Evolutionary conservation across 2,888 invertebrate genomes (phyloP), one percentile per base, ranked within the genome.

Genomic region (Microchrysa polita): DNA sequence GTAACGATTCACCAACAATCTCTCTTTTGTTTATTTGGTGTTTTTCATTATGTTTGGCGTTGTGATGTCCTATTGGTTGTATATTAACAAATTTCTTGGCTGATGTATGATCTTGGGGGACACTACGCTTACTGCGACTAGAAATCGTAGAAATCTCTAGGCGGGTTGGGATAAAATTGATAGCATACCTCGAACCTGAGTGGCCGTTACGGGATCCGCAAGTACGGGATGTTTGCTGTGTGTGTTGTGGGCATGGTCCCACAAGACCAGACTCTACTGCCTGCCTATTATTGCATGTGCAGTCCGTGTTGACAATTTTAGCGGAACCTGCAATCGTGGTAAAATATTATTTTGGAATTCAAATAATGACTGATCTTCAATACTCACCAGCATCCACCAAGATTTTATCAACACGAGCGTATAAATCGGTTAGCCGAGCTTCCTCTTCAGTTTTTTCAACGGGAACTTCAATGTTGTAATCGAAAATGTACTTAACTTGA

Each of bases 401-500:
- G 27, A 67, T 67, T 53, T 67, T 67, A 27, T 67, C 67, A 2
- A 67, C 67, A 16, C 53, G 16, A 10, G 67, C 67, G 53, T 23
- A 22, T n/a, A 67, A 27, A 16, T 48, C 53, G 12, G 67, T 67
- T 27, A 67, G 16, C 12, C 53, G 67, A n/a, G 5, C 5, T 10
- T 67, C 27, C 9, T 27, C 14, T 53, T 27, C 23, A 1, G 2
- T 9, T 9, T 20, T 14, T 67, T 67, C 52, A 5, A 52, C 48
- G 1, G 67, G 67, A 27, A 67, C 53, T 22, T 67, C 67, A 52
- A 67, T 27, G 5, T 67, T 53, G 16, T 67, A 67, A 22, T 67
- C 67, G n/a, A 53, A 67, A 14, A 67, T 53, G 23, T 67, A 67
- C 53, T 67, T 67, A 14, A 67, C 53, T 27, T 48, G 52, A 16